These are phyloP conservation scores for Phyllostomus hastatus DNA, from an alignment of 2,113 vertebrate genomes.

Conservation along the genomic window DNA sequence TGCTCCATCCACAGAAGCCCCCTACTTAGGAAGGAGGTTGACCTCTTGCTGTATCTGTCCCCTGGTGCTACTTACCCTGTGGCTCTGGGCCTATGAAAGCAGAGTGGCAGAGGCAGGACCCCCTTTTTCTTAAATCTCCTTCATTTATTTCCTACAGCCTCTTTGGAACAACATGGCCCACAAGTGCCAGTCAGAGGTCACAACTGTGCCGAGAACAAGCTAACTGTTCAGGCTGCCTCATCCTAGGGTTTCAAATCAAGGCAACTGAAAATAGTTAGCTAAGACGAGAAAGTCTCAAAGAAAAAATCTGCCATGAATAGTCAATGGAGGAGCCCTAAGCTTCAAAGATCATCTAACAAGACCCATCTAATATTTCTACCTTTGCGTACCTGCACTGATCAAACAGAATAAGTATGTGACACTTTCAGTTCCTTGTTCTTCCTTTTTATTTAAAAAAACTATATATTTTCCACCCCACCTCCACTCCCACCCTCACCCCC, in stretches of 20 bases:
- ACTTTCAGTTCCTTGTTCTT: not conserved
- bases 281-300: not conserved
- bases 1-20: not conserved
- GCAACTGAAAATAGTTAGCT: not conserved
- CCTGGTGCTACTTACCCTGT: not conserved
- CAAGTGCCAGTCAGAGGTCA: not conserved
- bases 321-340: not conserved
- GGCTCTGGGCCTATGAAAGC: not conserved
- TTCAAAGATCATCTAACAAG: not conserved
- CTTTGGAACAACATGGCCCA: not conserved
- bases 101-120: not conserved
- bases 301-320: not conserved
- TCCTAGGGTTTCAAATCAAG: not conserved
- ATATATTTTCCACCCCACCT: not conserved
- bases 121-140: not conserved
- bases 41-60: not conserved
- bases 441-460: not conserved
- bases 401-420: not conserved
- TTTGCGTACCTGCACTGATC: not conserved
- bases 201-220: not conserved
- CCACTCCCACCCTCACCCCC: no score
- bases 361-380: not conserved
- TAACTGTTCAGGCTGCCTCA: not conserved
- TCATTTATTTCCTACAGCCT: not conserved
- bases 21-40: not conserved